Conservation (phyloP, 2,888 invertebrate species). For the Lepidochitona cinerea region DNA sequence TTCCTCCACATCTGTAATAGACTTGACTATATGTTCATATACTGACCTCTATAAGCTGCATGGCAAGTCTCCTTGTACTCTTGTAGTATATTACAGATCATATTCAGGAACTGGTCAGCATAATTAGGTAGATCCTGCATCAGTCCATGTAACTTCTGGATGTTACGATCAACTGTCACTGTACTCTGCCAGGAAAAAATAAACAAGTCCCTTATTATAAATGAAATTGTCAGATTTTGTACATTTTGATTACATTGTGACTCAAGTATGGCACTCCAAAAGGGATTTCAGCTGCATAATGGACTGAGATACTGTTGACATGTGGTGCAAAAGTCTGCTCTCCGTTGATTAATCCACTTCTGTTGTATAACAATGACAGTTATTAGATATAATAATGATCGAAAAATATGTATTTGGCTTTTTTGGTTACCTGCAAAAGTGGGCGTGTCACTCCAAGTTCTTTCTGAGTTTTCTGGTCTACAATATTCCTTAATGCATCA, state of each 20-base stretch:
- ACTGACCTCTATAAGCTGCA: slow-evolving; percentile 76
- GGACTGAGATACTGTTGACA: no score
- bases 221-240: no score
- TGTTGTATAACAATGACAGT: no score
- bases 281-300: no score
- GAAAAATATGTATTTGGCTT: no score
- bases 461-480: slow-evolving; percentile 80
- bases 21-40: neutral
- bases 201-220: no score
- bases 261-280: no score
- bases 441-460: slow-evolving; percentile 78
- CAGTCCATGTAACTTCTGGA: slow-evolving; percentile 79
- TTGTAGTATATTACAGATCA: slow-evolving; percentile 80
- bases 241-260: no score
- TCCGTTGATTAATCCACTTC: no score
- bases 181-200: slow-evolving; percentile 76
- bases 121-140: slow-evolving; percentile 82
- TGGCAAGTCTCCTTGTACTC: slow-evolving; percentile 84
- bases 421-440: slow-evolving; percentile 77
- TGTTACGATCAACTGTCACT: slow-evolving; percentile 79
- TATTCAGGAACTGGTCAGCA: slow-evolving; percentile 81
- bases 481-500: slow-evolving; percentile 85
- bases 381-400: no score
- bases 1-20: no score
- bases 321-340: no score